Evolutionary conservation across 2,888 invertebrate genomes (phyloP).

Genomic region (Eupithecia tripunctaria): DNA sequence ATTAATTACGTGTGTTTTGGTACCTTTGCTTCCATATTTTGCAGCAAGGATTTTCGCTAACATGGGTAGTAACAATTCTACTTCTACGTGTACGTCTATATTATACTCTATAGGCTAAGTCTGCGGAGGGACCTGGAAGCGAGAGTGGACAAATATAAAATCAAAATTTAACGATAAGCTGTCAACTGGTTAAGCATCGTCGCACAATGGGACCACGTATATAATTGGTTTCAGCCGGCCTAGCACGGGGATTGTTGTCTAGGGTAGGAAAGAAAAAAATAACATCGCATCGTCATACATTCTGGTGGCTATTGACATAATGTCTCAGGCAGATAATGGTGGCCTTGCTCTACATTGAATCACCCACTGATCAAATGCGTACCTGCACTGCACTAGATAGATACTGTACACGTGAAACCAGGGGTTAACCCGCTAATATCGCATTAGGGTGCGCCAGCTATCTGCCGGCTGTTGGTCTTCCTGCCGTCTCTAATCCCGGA

Average conservation of each 20-base stretch:
- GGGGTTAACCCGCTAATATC: conserved; percentile 68
- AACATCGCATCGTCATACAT: too few relatives aligned
- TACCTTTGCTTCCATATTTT: neutral
- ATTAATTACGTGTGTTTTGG: neutral
- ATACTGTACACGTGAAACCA: conserved; percentile 27
- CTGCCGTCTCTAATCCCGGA: conserved; percentile 60
- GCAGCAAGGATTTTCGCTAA: neutral
- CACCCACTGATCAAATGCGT: conserved; percentile 11
- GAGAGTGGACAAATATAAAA: neutral
- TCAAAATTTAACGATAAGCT: neutral
- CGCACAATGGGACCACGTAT: neutral
- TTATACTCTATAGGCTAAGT: neutral
- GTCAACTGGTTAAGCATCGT: neutral
- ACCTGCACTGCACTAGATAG: conserved; percentile 5
- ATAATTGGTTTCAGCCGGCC: neutral
- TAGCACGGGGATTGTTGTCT: too few relatives aligned
- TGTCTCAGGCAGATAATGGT: neutral
- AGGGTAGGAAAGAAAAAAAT: too few relatives aligned
- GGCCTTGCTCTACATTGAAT: neutral
- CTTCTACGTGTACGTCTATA: too few relatives aligned
- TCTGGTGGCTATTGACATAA: neutral
- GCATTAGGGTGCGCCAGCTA: conserved; percentile 65
- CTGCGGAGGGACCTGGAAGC: neutral
- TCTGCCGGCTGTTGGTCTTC: conserved; percentile 58
- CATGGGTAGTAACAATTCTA: neutral